phyloP scores from a whole-genome alignment of 2,113 vertebrate species.

The Nothoprocta pentlandii region DNA sequence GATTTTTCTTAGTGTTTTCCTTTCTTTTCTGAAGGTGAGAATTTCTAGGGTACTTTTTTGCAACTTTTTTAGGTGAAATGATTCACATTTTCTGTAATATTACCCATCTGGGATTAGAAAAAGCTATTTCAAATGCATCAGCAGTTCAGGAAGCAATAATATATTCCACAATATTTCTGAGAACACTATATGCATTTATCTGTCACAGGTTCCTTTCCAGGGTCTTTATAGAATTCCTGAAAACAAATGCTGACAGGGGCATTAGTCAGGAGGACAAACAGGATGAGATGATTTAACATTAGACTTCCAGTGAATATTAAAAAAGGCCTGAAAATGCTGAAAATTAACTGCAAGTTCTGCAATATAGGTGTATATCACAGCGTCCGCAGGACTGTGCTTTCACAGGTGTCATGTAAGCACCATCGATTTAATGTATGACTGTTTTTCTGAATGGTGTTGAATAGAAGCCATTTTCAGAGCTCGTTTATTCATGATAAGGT shows the following conservation, averaged over 20 bases:
- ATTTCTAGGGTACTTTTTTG: background rate
- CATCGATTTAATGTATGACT: constrained; percentile 40
- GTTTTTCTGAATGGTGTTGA: constrained; percentile 37
- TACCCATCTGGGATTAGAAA: background rate
- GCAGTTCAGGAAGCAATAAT: background rate
- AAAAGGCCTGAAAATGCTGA: background rate
- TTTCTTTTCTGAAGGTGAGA: background rate
- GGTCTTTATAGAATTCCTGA: background rate
- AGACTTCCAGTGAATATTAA: background rate
- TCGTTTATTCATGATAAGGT: constrained; percentile 49
- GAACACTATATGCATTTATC: background rate
- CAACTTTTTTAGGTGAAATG: background rate
- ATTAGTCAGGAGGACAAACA: background rate
- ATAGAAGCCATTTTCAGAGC: constrained; percentile 49
- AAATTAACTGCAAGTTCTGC: background rate
- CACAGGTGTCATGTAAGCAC: background rate
- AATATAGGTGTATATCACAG: background rate
- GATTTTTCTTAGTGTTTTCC: background rate
- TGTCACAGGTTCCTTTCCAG: background rate
- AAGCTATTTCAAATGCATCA: background rate
- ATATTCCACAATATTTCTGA: background rate
- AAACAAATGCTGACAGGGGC: background rate
- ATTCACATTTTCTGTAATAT: background rate
- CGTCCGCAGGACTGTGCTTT: background rate
- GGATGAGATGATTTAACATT: background rate